Evolutionary conservation across 1,140 invertebrate genomes (phyloP).

Genomic region (Drosophila nigrodunni): DNA sequence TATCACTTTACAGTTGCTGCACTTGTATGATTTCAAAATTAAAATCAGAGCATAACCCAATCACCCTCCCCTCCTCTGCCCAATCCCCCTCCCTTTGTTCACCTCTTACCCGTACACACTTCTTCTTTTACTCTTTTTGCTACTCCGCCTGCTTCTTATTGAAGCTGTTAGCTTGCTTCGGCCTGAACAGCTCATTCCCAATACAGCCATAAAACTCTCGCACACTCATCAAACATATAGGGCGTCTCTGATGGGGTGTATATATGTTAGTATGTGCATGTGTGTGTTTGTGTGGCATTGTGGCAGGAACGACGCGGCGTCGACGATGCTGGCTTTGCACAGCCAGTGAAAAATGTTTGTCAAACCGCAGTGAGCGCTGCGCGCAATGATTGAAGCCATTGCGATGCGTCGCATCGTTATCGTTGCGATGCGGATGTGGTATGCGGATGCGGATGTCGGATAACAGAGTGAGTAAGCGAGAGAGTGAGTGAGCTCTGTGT

Average conservation of each 20-base stretch:
- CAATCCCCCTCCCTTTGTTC: background rate
- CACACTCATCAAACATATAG: constrained; percentile 80
- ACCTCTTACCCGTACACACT: background rate
- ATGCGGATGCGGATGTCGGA: constrained; percentile 31
- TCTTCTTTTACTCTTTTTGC: background rate
- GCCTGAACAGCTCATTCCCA: constrained; percentile 72
- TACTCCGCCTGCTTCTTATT: constrained; percentile 19
- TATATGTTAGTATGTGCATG: constrained; percentile 14
- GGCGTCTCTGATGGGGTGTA: constrained; percentile 40
- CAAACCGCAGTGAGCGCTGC: constrained; percentile 78
- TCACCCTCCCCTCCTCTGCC: constrained; percentile 39
- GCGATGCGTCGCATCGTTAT: constrained; percentile 62
- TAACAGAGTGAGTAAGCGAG: constrained; percentile 19
- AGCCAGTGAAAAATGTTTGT: constrained; percentile 81
- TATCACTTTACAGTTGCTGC: constrained; percentile 70
- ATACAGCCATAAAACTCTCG: constrained; percentile 80
- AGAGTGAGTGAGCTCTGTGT: constrained; percentile 11
- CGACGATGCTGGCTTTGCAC: constrained; percentile 56
- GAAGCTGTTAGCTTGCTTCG: constrained; percentile 35
- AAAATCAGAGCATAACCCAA: constrained; percentile 82
- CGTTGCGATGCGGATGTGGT: constrained; percentile 45
- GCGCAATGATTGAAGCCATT: constrained; percentile 79
- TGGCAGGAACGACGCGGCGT: constrained; percentile 4
- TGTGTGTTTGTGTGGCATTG: constrained; percentile 14
- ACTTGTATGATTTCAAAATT: constrained; percentile 81